Conservation (phyloP, 2,113 vertebrate genomes). For the Symphodus melops region DNA sequence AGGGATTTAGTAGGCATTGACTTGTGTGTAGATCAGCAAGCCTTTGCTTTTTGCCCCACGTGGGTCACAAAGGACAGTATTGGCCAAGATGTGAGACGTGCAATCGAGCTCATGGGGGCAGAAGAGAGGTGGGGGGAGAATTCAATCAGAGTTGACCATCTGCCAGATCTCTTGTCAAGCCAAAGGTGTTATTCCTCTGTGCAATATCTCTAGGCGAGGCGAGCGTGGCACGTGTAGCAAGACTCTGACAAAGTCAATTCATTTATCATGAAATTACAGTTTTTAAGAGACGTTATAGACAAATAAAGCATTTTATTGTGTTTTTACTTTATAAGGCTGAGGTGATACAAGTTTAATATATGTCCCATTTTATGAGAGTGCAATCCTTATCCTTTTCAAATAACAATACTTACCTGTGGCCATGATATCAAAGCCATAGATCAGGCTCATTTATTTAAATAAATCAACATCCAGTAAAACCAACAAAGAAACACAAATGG, state of each 20-base stretch:
- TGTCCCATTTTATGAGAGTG: too few relatives aligned
- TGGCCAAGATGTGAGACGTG: slow-evolving; percentile 55
- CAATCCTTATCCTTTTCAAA: too few relatives aligned
- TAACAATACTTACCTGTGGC: too few relatives aligned
- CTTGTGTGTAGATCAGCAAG: slow-evolving; percentile 48
- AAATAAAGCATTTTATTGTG: too few relatives aligned
- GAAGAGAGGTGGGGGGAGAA: slow-evolving; percentile 45
- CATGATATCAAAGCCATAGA: too few relatives aligned
- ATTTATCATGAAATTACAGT: slow-evolving; percentile 1
- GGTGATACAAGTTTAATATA: too few relatives aligned
- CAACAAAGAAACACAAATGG: too few relatives aligned
- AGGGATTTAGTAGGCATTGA: slow-evolving; percentile 40
- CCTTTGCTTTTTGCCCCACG: slow-evolving; percentile 49
- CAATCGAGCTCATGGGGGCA: slow-evolving; percentile 35
- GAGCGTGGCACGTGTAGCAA: background rate
- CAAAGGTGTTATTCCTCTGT: slow-evolving; percentile 57
- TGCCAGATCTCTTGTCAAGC: slow-evolving; percentile 63
- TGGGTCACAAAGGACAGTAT: slow-evolving; percentile 49
- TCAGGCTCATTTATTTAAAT: too few relatives aligned
- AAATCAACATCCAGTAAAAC: too few relatives aligned
- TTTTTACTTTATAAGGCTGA: too few relatives aligned
- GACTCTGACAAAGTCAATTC: slow-evolving; percentile 1
- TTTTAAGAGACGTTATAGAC: background rate
- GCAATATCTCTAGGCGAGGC: background rate
- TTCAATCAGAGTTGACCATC: slow-evolving; percentile 76